Evolutionary conservation across 2,113 vertebrate species (phyloP).

Genomic region (Edolisoma coerulescens): DNA sequence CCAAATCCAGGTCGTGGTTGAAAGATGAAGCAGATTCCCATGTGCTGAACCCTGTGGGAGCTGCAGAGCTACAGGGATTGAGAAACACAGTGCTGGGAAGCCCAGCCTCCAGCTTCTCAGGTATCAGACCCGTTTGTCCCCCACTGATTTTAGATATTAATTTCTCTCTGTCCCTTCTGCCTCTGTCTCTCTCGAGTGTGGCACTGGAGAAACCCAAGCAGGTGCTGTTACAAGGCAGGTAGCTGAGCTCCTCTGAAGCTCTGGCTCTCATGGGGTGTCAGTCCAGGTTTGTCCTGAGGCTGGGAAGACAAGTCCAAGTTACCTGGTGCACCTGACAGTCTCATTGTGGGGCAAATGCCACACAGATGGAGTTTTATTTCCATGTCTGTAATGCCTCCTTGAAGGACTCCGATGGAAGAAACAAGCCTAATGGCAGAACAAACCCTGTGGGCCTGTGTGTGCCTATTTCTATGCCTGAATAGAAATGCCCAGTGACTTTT

Average conservation of each 20-base stretch:
- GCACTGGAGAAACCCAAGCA: neutral
- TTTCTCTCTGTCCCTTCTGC: neutral
- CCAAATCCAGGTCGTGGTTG: neutral
- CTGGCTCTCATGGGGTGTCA: neutral
- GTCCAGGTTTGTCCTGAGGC: neutral
- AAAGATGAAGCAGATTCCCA: neutral
- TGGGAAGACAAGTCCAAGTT: neutral
- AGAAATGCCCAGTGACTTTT: neutral
- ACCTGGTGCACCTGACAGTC: neutral
- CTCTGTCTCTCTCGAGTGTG: neutral
- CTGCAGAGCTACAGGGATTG: neutral
- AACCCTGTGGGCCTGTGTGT: neutral
- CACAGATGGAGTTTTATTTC: neutral
- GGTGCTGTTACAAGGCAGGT: neutral
- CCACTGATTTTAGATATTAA: neutral
- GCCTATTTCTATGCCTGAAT: neutral
- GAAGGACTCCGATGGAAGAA: neutral
- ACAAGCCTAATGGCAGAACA: neutral
- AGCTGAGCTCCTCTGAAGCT: neutral
- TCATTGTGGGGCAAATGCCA: neutral
- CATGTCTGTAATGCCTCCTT: neutral
- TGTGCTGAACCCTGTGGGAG: neutral
- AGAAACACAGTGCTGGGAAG: neutral
- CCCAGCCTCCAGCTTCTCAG: neutral
- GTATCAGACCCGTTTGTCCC: neutral